Base-by-base conservation (phyloP, 1,140 invertebrate species). In the Lepeophtheirus salmonis region DNA sequence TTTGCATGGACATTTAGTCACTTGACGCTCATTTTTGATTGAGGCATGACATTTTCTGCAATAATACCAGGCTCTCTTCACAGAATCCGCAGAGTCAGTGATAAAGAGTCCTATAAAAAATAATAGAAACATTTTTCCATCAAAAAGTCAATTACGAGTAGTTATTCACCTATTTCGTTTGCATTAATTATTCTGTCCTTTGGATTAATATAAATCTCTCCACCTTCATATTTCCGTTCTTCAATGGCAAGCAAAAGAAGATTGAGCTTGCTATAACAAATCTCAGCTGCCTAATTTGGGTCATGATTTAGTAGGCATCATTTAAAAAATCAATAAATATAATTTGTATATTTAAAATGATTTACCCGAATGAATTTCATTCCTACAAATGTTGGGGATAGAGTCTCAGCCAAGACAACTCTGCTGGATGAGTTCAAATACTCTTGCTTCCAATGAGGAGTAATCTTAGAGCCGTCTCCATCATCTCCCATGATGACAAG, bases 401-500 rank as follows among this genome's bases (percentile, higher is more conserved):
- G 55, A 30, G 55, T 57, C 17, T 57, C 55, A 17, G 55, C 55
- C 21, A 57, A 4, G 55, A 57, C 26, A 16, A 57, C 21, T n/a
- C 26, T 57, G 21, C 26, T 14, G 16, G n/a, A 25, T 16, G 22
- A 14, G 1, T n/a, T 25, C 4, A 57, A 57, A 23, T 57, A 57
- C 16, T 57, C 23, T 3, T 23, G 22, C 24, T 57, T 57, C 55
- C 55, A 57, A 21, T 41, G n/a, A n/a, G n/a, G n/a, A n/a, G n/a
- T n/a, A n/a, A n/a, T n/a, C n/a, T n/a, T n/a, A n/a, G n/a, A n/a
- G n/a, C n/a, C n/a, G n/a, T n/a, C n/a, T n/a, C n/a, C n/a, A n/a
- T n/a, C n/a, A n/a, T n/a, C n/a, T 12, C 50, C 18, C 14, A 78
- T 78, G 1, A 76, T 77, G 62, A 78, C 78, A 14, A 79, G 66